A percentile compares a stretch with the other conserved stretches of the same genome.
Evolutionary conservation across 2,113 vertebrate genomes (phyloP).

Genomic region (Tyrannus savana): DNA sequence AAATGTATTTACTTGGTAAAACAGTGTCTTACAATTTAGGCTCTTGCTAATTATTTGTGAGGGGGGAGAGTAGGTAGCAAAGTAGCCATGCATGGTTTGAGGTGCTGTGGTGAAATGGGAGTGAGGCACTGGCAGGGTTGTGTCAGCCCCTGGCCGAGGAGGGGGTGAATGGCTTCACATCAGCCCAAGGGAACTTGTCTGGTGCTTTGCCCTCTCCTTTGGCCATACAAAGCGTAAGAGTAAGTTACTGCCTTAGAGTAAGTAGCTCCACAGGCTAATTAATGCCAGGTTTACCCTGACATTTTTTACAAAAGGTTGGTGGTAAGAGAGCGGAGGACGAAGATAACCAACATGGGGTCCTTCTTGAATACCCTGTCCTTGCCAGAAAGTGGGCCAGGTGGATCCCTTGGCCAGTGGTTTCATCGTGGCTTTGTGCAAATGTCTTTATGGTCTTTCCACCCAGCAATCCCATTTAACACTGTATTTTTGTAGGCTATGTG

Average conservation of each 20-base stretch:
- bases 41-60: neutral
- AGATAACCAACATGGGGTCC: neutral
- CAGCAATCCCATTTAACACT: neutral
- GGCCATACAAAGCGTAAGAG: neutral
- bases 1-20: neutral
- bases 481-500: neutral
- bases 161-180: neutral
- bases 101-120: neutral
- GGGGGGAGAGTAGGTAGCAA: neutral
- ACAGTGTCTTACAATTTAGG: neutral
- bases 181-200: neutral
- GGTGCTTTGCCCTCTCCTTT: neutral
- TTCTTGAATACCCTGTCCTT: neutral
- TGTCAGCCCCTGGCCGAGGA: neutral
- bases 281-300: neutral
- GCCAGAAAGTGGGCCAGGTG: neutral
- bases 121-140: fast-evolving
- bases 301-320: neutral
- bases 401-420: neutral
- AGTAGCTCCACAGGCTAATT: neutral
- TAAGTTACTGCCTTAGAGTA: neutral
- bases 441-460: neutral
- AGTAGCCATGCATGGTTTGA: neutral
- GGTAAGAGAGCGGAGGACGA: neutral
- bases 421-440: neutral